These are phyloP conservation scores for Fulica atra DNA, from an alignment of 2,113 vertebrate genomes.

Conservation along the genomic window DNA sequence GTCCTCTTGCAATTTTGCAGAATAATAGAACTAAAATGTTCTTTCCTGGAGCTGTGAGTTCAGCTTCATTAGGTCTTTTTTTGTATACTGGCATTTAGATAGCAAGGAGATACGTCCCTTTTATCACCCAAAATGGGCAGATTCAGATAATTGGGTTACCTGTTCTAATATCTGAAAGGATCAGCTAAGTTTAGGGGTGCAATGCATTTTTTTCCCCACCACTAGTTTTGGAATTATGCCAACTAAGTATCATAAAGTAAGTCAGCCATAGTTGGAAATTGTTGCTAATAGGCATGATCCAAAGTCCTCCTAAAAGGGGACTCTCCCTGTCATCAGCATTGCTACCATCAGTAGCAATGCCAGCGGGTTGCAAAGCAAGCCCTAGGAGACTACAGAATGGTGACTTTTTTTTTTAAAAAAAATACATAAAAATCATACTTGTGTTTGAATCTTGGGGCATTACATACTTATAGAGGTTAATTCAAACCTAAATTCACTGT, in stretches of 20 bases:
- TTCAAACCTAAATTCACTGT: not conserved
- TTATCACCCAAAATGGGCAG: not conserved
- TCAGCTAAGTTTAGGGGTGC: not conserved
- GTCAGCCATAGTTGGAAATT: not conserved
- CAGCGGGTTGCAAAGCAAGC: not conserved
- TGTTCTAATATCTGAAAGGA: not conserved
- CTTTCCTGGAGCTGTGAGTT: slow-evolving; percentile 8
- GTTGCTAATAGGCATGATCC: not conserved
- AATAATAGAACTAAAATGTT: slow-evolving; percentile 41
- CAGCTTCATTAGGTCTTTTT: not conserved
- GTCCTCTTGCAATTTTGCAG: slow-evolving; percentile 25
- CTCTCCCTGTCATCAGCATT: not conserved
- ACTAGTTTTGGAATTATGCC: not conserved
- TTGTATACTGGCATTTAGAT: not conserved
- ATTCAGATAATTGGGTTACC: not conserved
- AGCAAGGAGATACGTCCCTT: not conserved
- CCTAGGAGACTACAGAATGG: not conserved
- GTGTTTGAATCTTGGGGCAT: not conserved
- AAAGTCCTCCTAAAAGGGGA: fast-evolving
- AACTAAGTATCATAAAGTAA: not conserved
- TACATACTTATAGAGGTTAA: not conserved
- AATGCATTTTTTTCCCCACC: not conserved
- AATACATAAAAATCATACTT: not conserved
- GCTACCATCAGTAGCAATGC: not conserved
- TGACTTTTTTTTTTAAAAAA: not conserved